A percentile compares a stretch with the other conserved stretches of the same genome.
Evolutionary conservation across 2,888 invertebrate genomes (phyloP).

Genomic region (Tenthredo notha): DNA sequence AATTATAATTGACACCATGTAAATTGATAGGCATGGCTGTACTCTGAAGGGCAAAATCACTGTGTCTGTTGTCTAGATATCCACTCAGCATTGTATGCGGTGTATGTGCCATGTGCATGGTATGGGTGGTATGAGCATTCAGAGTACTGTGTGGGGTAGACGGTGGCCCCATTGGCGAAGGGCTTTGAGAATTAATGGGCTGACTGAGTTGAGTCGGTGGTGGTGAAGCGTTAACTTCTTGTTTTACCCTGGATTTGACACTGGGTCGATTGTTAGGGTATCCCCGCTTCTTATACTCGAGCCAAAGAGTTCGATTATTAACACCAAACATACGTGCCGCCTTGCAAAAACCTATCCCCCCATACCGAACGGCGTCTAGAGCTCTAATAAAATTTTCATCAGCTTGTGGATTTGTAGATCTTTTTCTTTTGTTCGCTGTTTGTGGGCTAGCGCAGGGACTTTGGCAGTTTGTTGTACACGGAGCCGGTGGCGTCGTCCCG

Average conservation of each 20-base stretch:
- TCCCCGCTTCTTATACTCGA: conserved; percentile 91
- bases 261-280: conserved; percentile 90
- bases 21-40: conserved; percentile 86
- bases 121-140: conserved; percentile 72
- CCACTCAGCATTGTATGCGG: conserved; percentile 83
- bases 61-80: conserved; percentile 86
- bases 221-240: conserved; percentile 83
- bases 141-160: conserved; percentile 70
- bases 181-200: conserved; percentile 79
- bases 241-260: conserved; percentile 87
- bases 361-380: conserved; percentile 89
- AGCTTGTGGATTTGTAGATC: conserved; percentile 89
- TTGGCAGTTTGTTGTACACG: conserved; percentile 75
- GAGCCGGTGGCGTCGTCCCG: conserved; percentile 70
- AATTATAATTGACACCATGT: conserved; percentile 88
- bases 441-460: conserved; percentile 78
- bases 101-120: conserved; percentile 84
- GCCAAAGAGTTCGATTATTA: conserved; percentile 91
- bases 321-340: conserved; percentile 92
- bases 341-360: conserved; percentile 92
- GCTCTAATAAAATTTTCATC: conserved; percentile 92
- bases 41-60: conserved; percentile 84
- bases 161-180: conserved; percentile 72
- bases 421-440: conserved; percentile 82
- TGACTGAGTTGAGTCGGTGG: conserved; percentile 78